A percentile compares a stretch with the other conserved stretches of the same genome.
Evolutionary conservation across 2,888 invertebrate genomes (phyloP).

Genomic region (Penaeus monodon): DNA sequence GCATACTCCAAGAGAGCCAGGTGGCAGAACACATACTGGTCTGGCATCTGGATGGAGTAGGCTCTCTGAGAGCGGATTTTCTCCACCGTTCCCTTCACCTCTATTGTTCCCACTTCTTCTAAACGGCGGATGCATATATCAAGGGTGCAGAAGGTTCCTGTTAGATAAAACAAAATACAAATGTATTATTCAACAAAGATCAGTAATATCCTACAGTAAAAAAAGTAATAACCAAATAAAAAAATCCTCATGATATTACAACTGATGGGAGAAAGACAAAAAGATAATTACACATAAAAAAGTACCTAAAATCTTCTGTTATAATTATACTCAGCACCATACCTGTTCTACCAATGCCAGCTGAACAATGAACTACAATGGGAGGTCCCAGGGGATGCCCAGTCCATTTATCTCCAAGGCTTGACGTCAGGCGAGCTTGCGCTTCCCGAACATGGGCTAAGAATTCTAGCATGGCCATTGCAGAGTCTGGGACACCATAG

Average conservation of each 20-base stretch:
- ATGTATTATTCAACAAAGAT: not conserved
- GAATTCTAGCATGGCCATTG: conserved; percentile 90
- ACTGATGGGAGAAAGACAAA: no score
- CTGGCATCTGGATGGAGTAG: conserved; percentile 98
- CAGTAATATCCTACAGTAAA: no score
- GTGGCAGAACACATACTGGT: conserved; percentile 98
- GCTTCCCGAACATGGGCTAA: conserved; percentile 85
- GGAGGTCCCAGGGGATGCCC: conserved; percentile 93
- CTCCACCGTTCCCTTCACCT: conserved; percentile 84
- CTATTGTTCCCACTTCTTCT: conserved; percentile 87
- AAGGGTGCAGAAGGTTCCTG: conserved; percentile 96
- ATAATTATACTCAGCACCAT: conserved; percentile 64
- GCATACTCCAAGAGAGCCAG: conserved; percentile 88
- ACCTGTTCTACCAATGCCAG: conserved; percentile 96
- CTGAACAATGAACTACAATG: conserved; percentile 91
- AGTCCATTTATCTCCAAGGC: conserved; percentile 88
- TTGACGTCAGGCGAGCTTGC: conserved; percentile 75
- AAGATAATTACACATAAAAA: no score
- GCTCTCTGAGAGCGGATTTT: conserved; percentile 94
- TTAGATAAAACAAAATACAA: not conserved
- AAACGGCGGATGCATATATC: conserved; percentile 94
- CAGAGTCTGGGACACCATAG: conserved; percentile 93
- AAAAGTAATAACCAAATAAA: no score
- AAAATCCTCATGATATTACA: no score
- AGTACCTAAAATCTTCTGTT: no score